Evolutionary conservation across 2,113 vertebrate species (phyloP), one percentile per base, ranked within the genome.

Genomic region (Verasper variegatus): DNA sequence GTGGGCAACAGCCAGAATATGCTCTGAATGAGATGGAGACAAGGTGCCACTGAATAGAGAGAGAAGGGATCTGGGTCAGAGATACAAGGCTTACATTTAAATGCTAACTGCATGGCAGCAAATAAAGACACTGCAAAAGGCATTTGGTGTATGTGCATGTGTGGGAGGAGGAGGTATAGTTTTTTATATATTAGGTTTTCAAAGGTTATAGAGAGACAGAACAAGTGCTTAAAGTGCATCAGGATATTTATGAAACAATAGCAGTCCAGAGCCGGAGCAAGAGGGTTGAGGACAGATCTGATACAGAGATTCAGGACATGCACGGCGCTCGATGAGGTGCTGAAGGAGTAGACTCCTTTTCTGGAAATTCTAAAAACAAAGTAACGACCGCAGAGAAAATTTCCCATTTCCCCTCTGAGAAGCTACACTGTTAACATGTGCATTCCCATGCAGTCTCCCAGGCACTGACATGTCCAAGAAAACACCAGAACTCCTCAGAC

Each of bases 51-150:
- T 70, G 40, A 60, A 64, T 40, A 49, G 40, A 64, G 42, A 74
- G 51, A 69, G 78, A 66, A 61, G 23, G 18, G 52, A 69, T 74
- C 52, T 76, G 68, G 61, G 71, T 91, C 80, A 84, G 40, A 73
- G 49, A 80, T 37, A 55, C 20, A 64, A 66, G 15, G 57, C 47
- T 51, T 9, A 15, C 47, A 63, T n/a, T 54, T 54, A 54, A 54
- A 54, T 2, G 20, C 51, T 20, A 52, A n/a, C 5, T 52, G 51
- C 17, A n/a, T 20, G 47, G 47, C 47, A 18, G 18, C 47, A 20
- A 51, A 51, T 51, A 18, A 51, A 51, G 47, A 51, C 6, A 51
- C 47, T 3, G 51, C 51, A 8, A 82, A 74, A 80, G 45, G 56
- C 58, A 69, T 51, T 61, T 3, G 35, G 21, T 21, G 20, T 21